Evolutionary conservation across 2,888 invertebrate genomes (phyloP), one percentile per base, ranked within the genome.

Genomic region (Calephelis perditalis): DNA sequence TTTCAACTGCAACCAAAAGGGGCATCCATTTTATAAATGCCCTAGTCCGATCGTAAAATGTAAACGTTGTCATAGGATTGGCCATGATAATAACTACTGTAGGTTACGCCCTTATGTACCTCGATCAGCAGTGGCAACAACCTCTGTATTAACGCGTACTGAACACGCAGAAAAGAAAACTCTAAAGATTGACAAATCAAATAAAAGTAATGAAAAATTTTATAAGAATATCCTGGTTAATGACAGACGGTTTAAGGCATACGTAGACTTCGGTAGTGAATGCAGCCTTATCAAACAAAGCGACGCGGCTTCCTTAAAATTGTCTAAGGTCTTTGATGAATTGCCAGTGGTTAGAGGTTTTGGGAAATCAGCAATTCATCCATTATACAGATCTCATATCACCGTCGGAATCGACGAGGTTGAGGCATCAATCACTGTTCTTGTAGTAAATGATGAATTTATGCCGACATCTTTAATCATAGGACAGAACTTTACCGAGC

Each of bases 331-430:
- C 15, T 61, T 36, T 49, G 49, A 58, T 37, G 40, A 62, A 7
- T 36, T 68, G 11, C 68, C 67, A 12, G 11, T 61, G 8, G 55
- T 68, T 6, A 63, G 57, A 55, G 67, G 68, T 10, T 66, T 70
- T 57, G 67, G 67, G 6, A 59, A 67, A 43, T 63, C 63, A 9
- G 47, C 57, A 8, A 62, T 67, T 43, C 15, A 15, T 15, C 15
- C 15, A 15, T 35, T 63, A 37, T 66, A 60, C 15, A 65, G 62
- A 58, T 60, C 61, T 7, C 9, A 26, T 37, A 40, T 65, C 36
- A 44, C 37, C 11, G 8, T 68, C 35, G 61, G 54, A 60, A 10
- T 68, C 6, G 55, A 55, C n/a, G 55, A 55, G 12, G 55, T 55
- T 7, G 55, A 55, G 11, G 55, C 55, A 11, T 55, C 37, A 7